Evolutionary conservation across 2,797 vertebrate genomes (phyloP), one percentile per base, ranked within the genome.

Genomic region (Anguilla megastoma): DNA sequence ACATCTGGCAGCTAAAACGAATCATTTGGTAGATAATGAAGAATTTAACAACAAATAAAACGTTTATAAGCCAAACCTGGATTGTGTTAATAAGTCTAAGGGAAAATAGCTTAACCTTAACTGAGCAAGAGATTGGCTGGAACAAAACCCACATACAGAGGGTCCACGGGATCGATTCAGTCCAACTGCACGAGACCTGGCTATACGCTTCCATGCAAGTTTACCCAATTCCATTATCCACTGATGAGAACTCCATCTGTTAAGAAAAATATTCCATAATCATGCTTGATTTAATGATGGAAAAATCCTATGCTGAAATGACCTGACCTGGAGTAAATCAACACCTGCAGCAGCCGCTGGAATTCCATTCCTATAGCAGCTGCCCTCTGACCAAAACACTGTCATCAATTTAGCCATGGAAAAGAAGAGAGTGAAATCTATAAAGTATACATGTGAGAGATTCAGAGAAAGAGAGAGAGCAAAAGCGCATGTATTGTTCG

Each of bases 391-490:
- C 92, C 87, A 30, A 0, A 90, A 92, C 89, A 85, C 85, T 89
- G 86, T 88, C 91, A 91, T 63, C 93, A 92, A 94, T 92, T 91
- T 92, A 94, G 92, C 93, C 24, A 1, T 21, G 9, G 24, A 50
- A 14, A 50, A 48, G 24, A 41, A 45, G 36, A 45, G 21, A 80
- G 33, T 36, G 36, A 21, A 24, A 48, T 0, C 5, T 16, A 24
- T n/a, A 82, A 45, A 80, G 7, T 4, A 36, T 12, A 36, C 0
- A 69, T 69, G 69, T 12, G 74, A 79, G 63, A 58, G 56, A 58
- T 58, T 58, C 56, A 58, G 56, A n/a, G 36, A 45, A 6, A 24
- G 10, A 79, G 74, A 79, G 5, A 21, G 69, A 71, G 69, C 8
- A 8, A 69, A 30, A 69, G n/a, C 27, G 30, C 9, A 69, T 27